Evolutionary conservation across 2,113 vertebrate genomes (phyloP).

Genomic region (Tringa solitaria): DNA sequence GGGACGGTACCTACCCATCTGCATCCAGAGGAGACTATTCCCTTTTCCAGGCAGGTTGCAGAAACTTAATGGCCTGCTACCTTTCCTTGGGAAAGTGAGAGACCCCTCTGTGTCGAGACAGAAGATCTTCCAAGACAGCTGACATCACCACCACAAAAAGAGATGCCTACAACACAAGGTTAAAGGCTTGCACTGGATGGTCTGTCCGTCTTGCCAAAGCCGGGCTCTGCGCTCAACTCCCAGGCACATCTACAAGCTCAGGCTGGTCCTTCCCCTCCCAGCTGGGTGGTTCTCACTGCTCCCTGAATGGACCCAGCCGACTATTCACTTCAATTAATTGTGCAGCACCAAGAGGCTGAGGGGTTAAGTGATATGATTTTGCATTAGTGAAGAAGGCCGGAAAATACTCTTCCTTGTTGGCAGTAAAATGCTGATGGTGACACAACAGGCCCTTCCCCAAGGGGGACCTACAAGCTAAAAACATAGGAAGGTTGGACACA

Average conservation of each 20-base stretch:
- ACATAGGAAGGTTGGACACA: background rate
- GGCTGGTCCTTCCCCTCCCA: background rate
- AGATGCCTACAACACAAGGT: background rate
- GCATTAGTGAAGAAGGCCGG: background rate
- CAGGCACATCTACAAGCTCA: background rate
- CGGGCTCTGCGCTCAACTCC: background rate
- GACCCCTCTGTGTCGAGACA: background rate
- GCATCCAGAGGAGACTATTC: background rate
- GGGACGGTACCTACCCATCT: background rate
- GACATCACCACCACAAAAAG: background rate
- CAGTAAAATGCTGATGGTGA: background rate
- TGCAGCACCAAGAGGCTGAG: background rate
- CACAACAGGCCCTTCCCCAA: background rate
- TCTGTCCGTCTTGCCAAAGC: background rate
- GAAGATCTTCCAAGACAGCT: background rate
- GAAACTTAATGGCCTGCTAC: background rate
- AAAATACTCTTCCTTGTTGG: background rate
- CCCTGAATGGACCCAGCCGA: background rate
- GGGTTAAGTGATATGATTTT: background rate
- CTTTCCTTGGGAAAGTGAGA: background rate
- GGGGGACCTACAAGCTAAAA: background rate
- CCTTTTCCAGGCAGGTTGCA: background rate
- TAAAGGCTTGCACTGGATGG: background rate
- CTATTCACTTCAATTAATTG: background rate
- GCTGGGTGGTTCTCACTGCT: background rate